These are phyloP conservation scores for Oceanites oceanicus DNA, from an alignment of 2,113 vertebrate species.

Conservation along the genomic window DNA sequence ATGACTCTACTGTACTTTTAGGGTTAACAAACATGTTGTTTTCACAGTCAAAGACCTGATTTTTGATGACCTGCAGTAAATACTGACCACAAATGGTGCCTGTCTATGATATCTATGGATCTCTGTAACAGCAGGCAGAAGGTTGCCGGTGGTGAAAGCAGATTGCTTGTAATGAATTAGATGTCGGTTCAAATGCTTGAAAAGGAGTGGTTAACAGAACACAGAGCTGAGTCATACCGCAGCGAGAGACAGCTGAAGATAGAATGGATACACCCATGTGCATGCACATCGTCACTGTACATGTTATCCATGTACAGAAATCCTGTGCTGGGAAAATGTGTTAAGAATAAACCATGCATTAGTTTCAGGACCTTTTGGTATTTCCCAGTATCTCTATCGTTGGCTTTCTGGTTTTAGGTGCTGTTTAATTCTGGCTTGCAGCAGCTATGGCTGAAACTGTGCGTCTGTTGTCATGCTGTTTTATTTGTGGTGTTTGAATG, in stretches of 20 bases:
- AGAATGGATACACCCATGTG: not conserved
- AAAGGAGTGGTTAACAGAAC: constrained; percentile 40
- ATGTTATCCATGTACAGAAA: fast-evolving
- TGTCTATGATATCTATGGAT: constrained; percentile 50
- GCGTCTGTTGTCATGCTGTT: not conserved
- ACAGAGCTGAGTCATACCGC: constrained; percentile 60
- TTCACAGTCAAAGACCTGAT: not conserved
- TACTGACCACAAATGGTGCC: not conserved
- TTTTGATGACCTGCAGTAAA: not conserved
- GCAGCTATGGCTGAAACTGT: not conserved
- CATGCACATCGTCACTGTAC: not conserved
- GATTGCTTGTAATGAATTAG: constrained; percentile 79
- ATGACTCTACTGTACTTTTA: not conserved
- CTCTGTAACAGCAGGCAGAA: constrained; percentile 30
- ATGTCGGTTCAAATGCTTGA: constrained; percentile 78
- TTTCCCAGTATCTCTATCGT: not conserved
- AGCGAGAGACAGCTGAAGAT: not conserved
- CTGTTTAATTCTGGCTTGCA: not conserved
- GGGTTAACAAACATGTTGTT: not conserved
- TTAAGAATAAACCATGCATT: not conserved
- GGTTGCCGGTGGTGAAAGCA: constrained; percentile 70
- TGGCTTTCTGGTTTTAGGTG: not conserved
- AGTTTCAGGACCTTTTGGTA: not conserved
- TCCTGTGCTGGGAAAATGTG: not conserved
- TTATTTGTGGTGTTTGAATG: not conserved